phyloP scores from a whole-genome alignment of 2,797 vertebrate species.

The Cossypha polioptera region DNA sequence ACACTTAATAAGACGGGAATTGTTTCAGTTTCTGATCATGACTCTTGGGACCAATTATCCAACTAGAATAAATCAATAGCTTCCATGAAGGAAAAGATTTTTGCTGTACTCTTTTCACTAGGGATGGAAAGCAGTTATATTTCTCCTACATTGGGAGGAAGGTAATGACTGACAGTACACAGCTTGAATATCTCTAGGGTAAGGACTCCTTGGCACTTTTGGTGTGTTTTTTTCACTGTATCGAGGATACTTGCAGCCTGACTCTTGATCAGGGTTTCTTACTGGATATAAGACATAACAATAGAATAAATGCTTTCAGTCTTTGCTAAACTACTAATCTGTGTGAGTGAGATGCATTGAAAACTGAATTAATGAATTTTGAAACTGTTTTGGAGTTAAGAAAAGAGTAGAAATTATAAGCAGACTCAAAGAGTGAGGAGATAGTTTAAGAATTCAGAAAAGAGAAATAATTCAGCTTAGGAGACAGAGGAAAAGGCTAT shows the following conservation, averaged over 20 bases:
- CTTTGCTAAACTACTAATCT: neutral
- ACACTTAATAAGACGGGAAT: neutral
- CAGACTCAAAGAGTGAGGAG: neutral
- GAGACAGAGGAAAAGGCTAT: neutral
- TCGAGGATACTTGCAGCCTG: neutral
- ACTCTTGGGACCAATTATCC: neutral
- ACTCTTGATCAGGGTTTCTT: neutral
- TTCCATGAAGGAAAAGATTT: neutral
- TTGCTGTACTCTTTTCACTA: neutral
- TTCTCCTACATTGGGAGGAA: neutral
- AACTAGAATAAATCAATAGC: neutral
- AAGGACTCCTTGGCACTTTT: neutral
- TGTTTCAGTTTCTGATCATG: neutral
- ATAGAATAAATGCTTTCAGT: neutral
- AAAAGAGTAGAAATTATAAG: neutral
- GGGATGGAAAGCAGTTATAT: neutral
- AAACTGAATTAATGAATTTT: neutral
- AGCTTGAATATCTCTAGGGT: neutral
- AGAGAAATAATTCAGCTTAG: neutral
- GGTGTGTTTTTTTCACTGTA: neutral
- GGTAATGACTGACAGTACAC: neutral
- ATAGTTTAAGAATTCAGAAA: neutral
- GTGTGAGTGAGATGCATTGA: neutral
- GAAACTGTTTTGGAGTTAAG: neutral
- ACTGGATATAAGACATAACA: neutral